Evolutionary conservation across 1,140 invertebrate genomes (phyloP).

Genomic region (Phthorimaea operculella): DNA sequence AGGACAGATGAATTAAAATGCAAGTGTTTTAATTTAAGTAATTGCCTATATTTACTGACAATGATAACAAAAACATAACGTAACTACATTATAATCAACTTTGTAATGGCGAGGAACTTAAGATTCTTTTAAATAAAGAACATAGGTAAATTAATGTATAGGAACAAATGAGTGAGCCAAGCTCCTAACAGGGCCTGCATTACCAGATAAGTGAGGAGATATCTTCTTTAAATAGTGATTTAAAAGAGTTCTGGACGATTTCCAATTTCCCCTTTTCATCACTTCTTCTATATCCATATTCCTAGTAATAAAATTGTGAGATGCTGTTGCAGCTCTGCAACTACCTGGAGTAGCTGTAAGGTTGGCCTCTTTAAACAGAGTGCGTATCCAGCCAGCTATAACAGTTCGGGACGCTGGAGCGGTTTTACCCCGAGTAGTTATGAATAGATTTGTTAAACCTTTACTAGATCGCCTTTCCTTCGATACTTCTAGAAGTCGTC

Average conservation of each 20-base stretch:
- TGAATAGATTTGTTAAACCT: background rate
- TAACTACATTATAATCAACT: background rate
- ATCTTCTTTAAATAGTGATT: background rate
- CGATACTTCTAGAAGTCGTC: background rate
- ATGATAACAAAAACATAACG: background rate
- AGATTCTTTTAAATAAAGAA: too few species aligned
- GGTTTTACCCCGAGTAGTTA: background rate
- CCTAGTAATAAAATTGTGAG: background rate
- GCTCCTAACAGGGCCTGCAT: too few species aligned
- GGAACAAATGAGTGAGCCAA: too few species aligned
- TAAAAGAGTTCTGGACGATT: background rate
- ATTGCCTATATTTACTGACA: background rate
- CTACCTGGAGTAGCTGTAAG: background rate
- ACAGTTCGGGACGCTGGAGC: background rate
- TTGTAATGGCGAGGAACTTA: too few species aligned
- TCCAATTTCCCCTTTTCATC: slow-evolving; percentile 3
- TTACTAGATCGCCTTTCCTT: background rate
- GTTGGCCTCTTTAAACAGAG: slow-evolving; percentile 2
- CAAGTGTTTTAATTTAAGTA: background rate
- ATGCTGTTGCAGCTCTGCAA: background rate
- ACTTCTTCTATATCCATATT: background rate
- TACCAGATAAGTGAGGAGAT: background rate
- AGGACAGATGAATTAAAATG: background rate
- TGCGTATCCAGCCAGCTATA: slow-evolving; percentile 2
- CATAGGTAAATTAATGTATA: too few species aligned